A percentile compares a stretch with the other conserved stretches of the same genome.
Conservation (phyloP, 2,888 invertebrate genomes). For the Lycia hirtaria region DNA sequence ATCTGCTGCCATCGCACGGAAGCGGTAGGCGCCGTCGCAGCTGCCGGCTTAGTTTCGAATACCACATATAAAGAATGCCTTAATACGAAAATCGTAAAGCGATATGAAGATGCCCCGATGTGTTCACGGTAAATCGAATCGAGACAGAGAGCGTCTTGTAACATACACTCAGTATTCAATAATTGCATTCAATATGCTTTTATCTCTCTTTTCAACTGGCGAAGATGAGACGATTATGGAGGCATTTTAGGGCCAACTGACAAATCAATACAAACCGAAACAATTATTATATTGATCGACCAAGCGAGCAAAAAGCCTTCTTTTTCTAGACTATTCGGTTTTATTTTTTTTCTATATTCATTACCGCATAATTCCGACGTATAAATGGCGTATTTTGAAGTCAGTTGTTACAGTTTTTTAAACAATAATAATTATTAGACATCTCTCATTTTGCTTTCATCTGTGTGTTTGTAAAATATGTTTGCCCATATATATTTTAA, state of each 20-base stretch:
- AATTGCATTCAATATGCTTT: conserved; percentile 63
- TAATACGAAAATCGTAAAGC: conserved; percentile 75
- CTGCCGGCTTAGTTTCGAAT: conserved; percentile 75
- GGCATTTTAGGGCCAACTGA: conserved; percentile 17
- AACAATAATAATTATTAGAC: no score
- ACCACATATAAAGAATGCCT: conserved; percentile 72
- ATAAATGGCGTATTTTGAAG: no score
- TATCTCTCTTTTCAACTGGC: conserved; percentile 50
- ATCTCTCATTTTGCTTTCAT: no score
- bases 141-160: conserved; percentile 74
- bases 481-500: no score
- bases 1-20: conserved; percentile 73
- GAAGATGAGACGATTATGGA: conserved; percentile 30
- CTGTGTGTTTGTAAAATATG: no score
- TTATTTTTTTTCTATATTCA: no score
- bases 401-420: no score
- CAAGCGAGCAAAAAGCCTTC: no score
- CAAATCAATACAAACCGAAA: conserved; percentile 6
- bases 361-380: no score
- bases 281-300: no score
- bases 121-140: conserved; percentile 79
- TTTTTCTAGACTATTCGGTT: no score
- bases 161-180: conserved; percentile 65
- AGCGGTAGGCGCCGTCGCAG: conserved; percentile 76
- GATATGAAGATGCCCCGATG: conserved; percentile 69